phyloP scores from a whole-genome alignment of 2,888 invertebrate genomes.

The Orthosia gracilis region DNA sequence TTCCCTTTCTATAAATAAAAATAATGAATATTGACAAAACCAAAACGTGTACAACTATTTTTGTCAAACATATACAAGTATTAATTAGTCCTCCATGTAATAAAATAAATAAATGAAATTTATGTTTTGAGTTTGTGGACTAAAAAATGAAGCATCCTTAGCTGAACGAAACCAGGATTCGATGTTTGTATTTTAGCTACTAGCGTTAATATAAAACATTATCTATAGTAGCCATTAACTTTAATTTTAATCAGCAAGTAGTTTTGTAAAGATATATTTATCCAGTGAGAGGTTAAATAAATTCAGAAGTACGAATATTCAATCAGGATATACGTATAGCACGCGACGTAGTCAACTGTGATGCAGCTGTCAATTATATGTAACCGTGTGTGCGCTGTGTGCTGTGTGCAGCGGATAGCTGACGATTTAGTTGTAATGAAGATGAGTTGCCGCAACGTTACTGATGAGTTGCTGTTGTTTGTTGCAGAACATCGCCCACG shows the following conservation, averaged over 20 bases:
- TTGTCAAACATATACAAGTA: background rate
- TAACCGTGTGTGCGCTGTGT: too few relatives aligned
- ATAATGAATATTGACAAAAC: background rate
- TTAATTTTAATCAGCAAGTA: background rate
- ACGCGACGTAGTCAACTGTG: background rate
- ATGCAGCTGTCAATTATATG: too few relatives aligned
- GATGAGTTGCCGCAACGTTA: background rate
- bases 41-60: background rate
- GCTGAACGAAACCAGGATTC: background rate
- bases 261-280: background rate
- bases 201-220: background rate
- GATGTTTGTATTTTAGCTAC: background rate
- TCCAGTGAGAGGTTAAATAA: background rate
- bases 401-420: background rate
- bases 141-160: background rate
- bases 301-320: too few relatives aligned
- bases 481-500: slow-evolving; percentile 84
- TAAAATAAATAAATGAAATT: too few relatives aligned
- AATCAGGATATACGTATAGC: background rate
- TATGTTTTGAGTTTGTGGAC: background rate
- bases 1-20: background rate
- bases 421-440: background rate
- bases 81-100: too few relatives aligned
- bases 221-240: background rate
- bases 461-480: slow-evolving; percentile 38